Conservation (phyloP, 2,113 vertebrate genomes). For the Toxostoma redivivum region DNA sequence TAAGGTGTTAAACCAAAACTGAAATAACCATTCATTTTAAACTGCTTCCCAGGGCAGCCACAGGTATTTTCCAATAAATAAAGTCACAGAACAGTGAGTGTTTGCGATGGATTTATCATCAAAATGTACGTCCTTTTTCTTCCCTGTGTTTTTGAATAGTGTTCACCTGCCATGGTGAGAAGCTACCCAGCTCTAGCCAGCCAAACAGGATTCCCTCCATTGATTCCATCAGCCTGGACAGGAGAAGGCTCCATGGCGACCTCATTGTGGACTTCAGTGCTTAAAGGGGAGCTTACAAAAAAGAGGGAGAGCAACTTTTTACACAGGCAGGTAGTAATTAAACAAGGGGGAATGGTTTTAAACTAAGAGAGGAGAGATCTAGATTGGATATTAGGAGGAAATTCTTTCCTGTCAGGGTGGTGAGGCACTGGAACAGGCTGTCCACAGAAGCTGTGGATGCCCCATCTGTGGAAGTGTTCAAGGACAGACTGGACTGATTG, state of each 20-base stretch:
- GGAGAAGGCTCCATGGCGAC: neutral
- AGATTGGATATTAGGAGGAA: neutral
- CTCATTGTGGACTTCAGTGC: neutral
- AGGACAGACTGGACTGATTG: neutral
- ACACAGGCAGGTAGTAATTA: neutral
- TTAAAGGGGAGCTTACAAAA: neutral
- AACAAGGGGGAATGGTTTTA: neutral
- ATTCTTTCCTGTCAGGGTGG: neutral
- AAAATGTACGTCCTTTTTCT: neutral
- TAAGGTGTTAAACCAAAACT: neutral
- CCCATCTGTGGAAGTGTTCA: neutral
- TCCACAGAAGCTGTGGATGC: neutral
- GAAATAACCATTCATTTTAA: neutral
- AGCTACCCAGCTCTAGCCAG: neutral
- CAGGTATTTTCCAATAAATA: neutral
- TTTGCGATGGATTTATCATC: neutral
- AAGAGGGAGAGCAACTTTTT: neutral
- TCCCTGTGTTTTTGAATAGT: neutral
- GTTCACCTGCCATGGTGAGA: neutral
- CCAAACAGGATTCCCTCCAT: neutral
- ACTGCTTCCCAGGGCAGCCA: neutral
- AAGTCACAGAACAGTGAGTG: neutral
- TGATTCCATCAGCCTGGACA: neutral
- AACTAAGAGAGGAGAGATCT: neutral
- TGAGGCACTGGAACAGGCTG: neutral